Evolutionary conservation across 2,888 invertebrate species (phyloP), one percentile per base, ranked within the genome.

Genomic region (Oligia fasciuncula): DNA sequence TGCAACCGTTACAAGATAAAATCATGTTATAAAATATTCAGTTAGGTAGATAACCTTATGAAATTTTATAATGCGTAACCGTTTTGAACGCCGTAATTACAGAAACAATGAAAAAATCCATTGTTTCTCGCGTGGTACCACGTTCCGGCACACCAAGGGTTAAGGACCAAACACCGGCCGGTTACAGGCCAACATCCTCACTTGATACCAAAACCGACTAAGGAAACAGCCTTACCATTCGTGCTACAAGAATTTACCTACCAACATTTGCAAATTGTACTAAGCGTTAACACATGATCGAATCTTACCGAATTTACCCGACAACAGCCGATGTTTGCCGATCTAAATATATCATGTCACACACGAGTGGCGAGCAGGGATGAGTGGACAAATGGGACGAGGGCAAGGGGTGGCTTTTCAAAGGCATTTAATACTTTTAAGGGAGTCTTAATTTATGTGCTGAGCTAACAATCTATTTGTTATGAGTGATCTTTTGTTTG

Each of bases 361-460:
- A 81, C 77, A 77, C 81, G 84, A 88, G 67, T 82, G 72, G 67
- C 68, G 71, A 71, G 68, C 62, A 74, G 62, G 84, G 85, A 79
- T 82, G 89, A 86, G 80, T 83, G 81, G 84, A 83, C 84, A 89
- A 84, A 83, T 85, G 72, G 84, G 80, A 57, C 72, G 75, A 79
- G 77, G 81, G 68, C 71, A 81, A 85, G 78, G 87, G 83, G 75
- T 69, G 69, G 79, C 76, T 84, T 84, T 84, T 87, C 76, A 80
- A 81, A 75, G 76, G 76, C 79, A 68, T 85, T 68, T 77, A 73
- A 87, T 84, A 80, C 77, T 87, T 84, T 71, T 23, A 77, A 79
- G 75, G 69, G 73, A 75, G 35, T 74, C 76, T 66, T 75, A 86
- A 84, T 84, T 78, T 85, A 73, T 81, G 77, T 85, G 54, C 72